Conservation (phyloP, 2,797 vertebrate genomes). For the Numenius phaeopus region DNA sequence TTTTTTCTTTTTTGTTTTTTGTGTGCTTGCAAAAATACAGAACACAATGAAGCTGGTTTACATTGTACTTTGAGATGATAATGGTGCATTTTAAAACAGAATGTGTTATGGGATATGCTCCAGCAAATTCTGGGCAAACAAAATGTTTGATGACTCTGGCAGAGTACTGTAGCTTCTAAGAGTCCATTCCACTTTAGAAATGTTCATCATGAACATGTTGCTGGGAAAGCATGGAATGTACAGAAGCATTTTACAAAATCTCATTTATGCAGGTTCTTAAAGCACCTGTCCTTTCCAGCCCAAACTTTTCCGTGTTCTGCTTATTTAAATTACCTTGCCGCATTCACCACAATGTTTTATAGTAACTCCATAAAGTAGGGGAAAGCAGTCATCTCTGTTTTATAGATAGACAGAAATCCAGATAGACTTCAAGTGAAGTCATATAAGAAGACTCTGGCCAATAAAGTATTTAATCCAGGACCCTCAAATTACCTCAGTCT, state of each 20-base stretch:
- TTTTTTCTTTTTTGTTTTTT: fast-evolving
- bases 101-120: not conserved
- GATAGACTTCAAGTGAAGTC: not conserved
- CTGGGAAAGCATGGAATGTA: fast-evolving
- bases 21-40: not conserved
- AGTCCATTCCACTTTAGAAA: not conserved
- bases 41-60: not conserved
- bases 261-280: not conserved
- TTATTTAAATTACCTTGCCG: not conserved
- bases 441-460: not conserved
- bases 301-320: not conserved
- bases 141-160: not conserved
- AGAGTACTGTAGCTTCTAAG: not conserved
- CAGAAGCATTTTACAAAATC: not conserved
- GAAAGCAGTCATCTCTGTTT: not conserved
- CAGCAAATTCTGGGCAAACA: not conserved
- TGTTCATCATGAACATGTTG: not conserved
- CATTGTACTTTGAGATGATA: not conserved
- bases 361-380: not conserved
- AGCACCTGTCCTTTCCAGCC: not conserved
- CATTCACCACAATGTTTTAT: not conserved
- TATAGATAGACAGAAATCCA: not conserved
- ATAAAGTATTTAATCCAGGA: not conserved
- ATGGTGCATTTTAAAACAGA: not conserved
- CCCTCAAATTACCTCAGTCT: not conserved